A percentile compares a stretch with the other conserved stretches of the same genome.
These are phyloP conservation scores for Hermatobates lingyangjiaoensis DNA, from an alignment of 1,140 invertebrate genomes.

Conservation along the genomic window DNA sequence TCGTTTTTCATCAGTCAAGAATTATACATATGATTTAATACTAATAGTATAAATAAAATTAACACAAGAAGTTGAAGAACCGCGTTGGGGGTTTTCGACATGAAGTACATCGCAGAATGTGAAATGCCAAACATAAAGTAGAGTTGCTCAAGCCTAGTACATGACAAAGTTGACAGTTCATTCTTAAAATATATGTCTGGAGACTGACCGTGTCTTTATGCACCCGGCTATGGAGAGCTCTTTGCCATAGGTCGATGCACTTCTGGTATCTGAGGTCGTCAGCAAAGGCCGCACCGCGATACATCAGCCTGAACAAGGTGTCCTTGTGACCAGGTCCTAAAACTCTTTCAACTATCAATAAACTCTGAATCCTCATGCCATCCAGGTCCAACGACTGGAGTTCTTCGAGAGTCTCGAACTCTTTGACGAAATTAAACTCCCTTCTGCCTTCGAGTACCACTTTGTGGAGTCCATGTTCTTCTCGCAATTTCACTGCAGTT, in stretches of 20 bases:
- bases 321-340: constrained; percentile 65
- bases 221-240: constrained; percentile 57
- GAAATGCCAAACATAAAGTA: no score
- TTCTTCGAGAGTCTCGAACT: constrained; percentile 51
- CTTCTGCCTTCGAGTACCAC: constrained; percentile 33
- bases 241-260: constrained; percentile 68
- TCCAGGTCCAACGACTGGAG: constrained; percentile 57
- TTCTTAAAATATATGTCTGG: no score
- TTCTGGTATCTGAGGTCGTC: constrained; percentile 64
- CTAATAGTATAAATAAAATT: no score
- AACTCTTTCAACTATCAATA: constrained; percentile 65
- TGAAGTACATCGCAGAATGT: no score
- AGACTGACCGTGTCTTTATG: constrained; percentile 46
- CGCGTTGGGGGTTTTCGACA: no score
- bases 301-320: constrained; percentile 38
- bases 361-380: constrained; percentile 58
- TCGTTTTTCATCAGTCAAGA: no score
- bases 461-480: constrained; percentile 18
- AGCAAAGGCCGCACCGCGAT: constrained; percentile 62
- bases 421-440: constrained; percentile 41
- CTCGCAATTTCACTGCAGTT: constrained; percentile 13
- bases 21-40: no score
- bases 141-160: no score
- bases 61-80: no score
- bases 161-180: no score